Evolutionary conservation across 2,113 vertebrate genomes (phyloP), one percentile per base, ranked within the genome.

Genomic region (Gyps fulvus): DNA sequence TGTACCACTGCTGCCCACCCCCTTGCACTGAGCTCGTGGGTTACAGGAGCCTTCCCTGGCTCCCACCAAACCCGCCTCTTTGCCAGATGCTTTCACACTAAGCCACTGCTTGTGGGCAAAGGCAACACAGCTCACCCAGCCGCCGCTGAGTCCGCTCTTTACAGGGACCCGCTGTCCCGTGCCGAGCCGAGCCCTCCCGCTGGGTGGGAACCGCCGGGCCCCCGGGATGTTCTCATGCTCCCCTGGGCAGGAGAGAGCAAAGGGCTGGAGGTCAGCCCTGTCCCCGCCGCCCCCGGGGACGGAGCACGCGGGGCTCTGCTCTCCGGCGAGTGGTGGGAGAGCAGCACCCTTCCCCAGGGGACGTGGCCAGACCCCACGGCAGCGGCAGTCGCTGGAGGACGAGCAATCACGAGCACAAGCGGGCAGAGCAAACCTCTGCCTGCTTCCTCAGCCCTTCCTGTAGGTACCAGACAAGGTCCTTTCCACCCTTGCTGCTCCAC

Each of bases 341-440:
- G 66, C 81, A 90, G 88, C 86, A 49, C 59, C 43, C 43, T 82
- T 74, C 73, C 84, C 66, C 82, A 12, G 70, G 85, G 90, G 52
- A 72, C 12, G 0, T 0, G n/a, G 65, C 57, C 3, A 3, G 57
- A 40, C 18, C 70, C 58, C 57, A 19, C 0, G 0, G 81, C 62
- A 43, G 81, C 1, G 1, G 11, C 54, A 47, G 72, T 7, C 2
- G 0, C 1, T 1, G 9, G 11, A 65, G 54, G 49, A 87, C 1
- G 1, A n/a, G 79, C 22, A 26, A 20, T 17, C 52, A 17, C 0
- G 16, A 74, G 81, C 45, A 4, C 17, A n/a, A 36, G 4, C 0
- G 2, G 32, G 47, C 65, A 72, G 23, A 83, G 58, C 74, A 57
- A 72, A 74, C 26, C 26, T 21, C 72, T 2, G 4, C 7, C n/a